Evolutionary conservation across 2,113 vertebrate species (phyloP).

Genomic region (Neopipo cinnamomea): DNA sequence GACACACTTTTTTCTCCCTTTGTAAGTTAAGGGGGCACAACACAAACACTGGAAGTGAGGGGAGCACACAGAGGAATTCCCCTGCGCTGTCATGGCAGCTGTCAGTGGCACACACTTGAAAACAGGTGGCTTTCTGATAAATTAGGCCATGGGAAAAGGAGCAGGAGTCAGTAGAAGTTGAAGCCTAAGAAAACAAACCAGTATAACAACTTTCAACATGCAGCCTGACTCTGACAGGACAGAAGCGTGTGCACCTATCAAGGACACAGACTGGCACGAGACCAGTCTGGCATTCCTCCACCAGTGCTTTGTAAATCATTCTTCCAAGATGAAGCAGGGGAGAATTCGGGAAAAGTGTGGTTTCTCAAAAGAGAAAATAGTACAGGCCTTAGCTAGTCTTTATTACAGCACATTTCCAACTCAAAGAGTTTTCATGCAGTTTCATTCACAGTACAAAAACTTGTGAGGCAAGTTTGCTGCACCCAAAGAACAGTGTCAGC

Average conservation of each 20-base stretch:
- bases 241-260: not conserved
- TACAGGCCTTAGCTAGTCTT: not conserved
- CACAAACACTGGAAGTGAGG: not conserved
- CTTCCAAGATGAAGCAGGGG: not conserved
- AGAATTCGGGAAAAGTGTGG: fast-evolving
- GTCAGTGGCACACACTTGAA: not conserved
- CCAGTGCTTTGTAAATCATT: not conserved
- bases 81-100: not conserved
- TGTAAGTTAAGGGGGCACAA: not conserved
- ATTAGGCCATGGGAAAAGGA: not conserved
- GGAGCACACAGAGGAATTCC: not conserved
- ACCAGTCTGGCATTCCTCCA: not conserved
- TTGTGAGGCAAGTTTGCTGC: not conserved
- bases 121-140: not conserved
- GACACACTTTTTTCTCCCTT: not conserved
- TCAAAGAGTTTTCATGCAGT: not conserved
- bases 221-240: not conserved
- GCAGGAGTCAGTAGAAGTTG: not conserved
- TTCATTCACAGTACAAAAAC: not conserved
- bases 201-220: not conserved
- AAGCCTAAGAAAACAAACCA: not conserved
- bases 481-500: not conserved
- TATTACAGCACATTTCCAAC: not conserved
- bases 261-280: not conserved
- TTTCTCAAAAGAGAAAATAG: not conserved